These are phyloP conservation scores for Glaucomys volans DNA, from an alignment of 2,113 vertebrate species.

Conservation along the genomic window DNA sequence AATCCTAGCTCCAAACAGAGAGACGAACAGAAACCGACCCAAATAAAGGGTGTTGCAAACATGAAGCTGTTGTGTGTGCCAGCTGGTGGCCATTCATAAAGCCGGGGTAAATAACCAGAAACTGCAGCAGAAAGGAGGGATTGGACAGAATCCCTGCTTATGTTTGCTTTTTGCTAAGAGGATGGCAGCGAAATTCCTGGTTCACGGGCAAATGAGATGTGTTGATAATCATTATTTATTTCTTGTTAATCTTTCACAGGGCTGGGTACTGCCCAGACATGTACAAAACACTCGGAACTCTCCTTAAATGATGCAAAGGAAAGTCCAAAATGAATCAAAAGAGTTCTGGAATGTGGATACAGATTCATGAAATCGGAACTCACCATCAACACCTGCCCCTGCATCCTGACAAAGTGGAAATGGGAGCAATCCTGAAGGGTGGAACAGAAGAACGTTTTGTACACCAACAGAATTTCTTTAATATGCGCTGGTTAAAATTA, in stretches of 20 bases:
- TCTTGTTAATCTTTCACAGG: background rate
- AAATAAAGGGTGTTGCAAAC: constrained; percentile 39
- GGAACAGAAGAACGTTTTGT: background rate
- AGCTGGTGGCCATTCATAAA: constrained; percentile 19
- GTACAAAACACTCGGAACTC: background rate
- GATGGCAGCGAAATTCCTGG: background rate
- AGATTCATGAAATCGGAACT: background rate
- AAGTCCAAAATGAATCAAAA: background rate
- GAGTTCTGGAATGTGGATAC: background rate
- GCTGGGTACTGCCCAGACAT: background rate
- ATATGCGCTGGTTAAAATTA: background rate
- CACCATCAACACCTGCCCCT: background rate
- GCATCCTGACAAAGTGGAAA: background rate
- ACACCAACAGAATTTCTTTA: background rate
- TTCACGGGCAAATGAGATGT: background rate
- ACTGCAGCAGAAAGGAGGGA: background rate
- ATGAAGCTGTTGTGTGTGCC: background rate
- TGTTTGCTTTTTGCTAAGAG: background rate
- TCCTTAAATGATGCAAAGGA: background rate
- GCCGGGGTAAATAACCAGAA: background rate
- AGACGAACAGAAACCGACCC: background rate
- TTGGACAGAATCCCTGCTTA: background rate
- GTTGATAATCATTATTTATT: background rate
- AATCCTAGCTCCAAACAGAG: background rate
- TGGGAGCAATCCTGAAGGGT: background rate